phyloP scores from a whole-genome alignment of 2,113 vertebrate genomes.

The Rhinogobius similis region DNA sequence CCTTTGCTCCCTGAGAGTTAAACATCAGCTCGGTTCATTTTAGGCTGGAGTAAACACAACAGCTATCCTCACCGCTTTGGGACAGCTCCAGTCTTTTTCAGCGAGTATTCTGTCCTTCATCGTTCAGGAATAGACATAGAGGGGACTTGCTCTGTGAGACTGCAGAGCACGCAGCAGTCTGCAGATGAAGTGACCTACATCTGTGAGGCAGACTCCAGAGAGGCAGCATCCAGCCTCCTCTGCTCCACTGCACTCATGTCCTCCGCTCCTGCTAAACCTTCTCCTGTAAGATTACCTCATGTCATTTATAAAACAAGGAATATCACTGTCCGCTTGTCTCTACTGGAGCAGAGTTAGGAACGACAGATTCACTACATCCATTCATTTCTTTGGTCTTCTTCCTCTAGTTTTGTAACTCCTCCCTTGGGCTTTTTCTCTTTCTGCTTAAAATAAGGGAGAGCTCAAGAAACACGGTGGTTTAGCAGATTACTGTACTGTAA shows the following conservation, averaged over 20 bases:
- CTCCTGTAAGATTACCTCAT: background rate
- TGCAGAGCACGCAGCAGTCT: background rate
- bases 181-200: background rate
- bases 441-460: background rate
- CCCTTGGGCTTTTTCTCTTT: background rate
- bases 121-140: background rate
- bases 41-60: background rate
- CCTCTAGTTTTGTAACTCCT: too few relatives aligned
- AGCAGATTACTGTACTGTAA: background rate
- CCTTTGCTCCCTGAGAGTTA: too few relatives aligned
- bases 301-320: background rate
- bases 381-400: too few relatives aligned
- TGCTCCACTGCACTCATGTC: background rate
- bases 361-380: background rate
- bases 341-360: background rate
- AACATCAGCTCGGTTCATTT: too few relatives aligned
- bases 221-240: background rate
- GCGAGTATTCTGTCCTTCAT: too few relatives aligned
- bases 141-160: conserved; percentile 2
- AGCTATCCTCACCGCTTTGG: too few relatives aligned
- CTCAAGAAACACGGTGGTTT: background rate
- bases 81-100: too few relatives aligned
- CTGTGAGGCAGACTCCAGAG: background rate
- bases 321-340: background rate
- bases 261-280: background rate